phyloP scores from a whole-genome alignment of 2,888 invertebrate genomes.

The Julus scanicus region DNA sequence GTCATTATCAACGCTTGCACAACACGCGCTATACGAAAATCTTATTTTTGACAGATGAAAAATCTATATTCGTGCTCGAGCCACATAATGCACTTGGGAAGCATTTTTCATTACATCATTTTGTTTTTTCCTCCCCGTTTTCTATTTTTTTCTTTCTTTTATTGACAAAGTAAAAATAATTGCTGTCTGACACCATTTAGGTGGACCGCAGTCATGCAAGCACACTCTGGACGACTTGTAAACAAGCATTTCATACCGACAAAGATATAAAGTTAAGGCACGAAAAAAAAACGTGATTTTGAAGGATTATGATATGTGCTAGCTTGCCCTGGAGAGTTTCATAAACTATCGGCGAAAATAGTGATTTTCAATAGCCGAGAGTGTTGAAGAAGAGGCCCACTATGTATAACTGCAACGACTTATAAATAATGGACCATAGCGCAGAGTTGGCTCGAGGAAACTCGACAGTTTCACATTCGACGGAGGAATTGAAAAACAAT shows the following conservation, averaged over 20 bases:
- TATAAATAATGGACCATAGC: conserved; percentile 12
- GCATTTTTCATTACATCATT: conserved; percentile 51
- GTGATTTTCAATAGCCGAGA: conserved; percentile 17
- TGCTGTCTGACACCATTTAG: conserved; percentile 48
- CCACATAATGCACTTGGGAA: conserved; percentile 51
- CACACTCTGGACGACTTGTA: not conserved
- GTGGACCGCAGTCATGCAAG: conserved; percentile 22
- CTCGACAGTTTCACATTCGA: conserved; percentile 40
- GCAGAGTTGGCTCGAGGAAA: not conserved
- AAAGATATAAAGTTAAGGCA: not conserved
- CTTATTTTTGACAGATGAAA: conserved; percentile 45
- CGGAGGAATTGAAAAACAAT: conserved; percentile 30
- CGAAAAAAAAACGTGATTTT: not conserved
- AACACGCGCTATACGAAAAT: not conserved
- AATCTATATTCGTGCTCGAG: conserved; percentile 31
- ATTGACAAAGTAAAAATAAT: conserved; percentile 50
- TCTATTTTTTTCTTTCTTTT: not conserved
- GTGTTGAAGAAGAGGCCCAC: not conserved
- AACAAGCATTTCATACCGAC: conserved; percentile 4
- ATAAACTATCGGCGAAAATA: conserved; percentile 34
- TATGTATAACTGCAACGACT: not conserved
- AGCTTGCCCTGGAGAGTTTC: conserved; percentile 40
- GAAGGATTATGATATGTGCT: conserved; percentile 40
- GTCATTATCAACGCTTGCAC: conserved; percentile 1
- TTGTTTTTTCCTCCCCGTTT: conserved; percentile 3